These are phyloP conservation scores for Oncorhynchus nerka DNA, from an alignment of 2,113 vertebrate genomes.

Conservation along the genomic window DNA sequence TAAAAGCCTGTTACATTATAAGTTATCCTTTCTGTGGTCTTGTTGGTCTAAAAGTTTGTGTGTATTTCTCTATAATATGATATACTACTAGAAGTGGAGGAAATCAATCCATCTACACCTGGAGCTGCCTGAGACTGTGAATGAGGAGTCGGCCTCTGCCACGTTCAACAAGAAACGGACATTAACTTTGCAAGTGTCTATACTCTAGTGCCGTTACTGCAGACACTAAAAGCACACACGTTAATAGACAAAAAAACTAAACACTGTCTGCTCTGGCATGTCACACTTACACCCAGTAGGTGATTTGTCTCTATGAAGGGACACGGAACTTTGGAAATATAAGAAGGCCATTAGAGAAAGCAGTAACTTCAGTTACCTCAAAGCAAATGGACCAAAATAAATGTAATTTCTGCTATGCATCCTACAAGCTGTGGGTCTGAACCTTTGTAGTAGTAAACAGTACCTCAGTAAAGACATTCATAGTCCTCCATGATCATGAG, in stretches of 20 bases:
- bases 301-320: neutral
- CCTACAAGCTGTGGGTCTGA: conserved; percentile 5
- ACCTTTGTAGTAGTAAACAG: conserved; percentile 9
- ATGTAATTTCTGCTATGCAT: neutral
- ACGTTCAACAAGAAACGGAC: conserved; percentile 74
- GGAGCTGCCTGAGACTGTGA: conserved; percentile 73
- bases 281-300: neutral
- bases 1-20: too few species aligned
- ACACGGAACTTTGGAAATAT: neutral
- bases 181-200: conserved; percentile 71
- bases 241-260: neutral
- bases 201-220: conserved; percentile 42
- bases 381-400: conserved; percentile 13
- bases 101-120: conserved; percentile 78
- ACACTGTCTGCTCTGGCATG: neutral
- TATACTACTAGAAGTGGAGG: conserved; percentile 77
- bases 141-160: conserved; percentile 76
- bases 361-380: neutral
- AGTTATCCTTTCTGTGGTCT: neutral
- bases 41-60: conserved; percentile 3
- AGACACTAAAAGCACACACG: conserved; percentile 4
- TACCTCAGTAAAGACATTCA: conserved; percentile 13
- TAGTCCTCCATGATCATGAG: neutral
- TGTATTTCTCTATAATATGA: conserved; percentile 75
- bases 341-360: neutral